Percentiles rank a stretch among this genome's conserved stretches.
phyloP scores from a whole-genome alignment of 2,797 vertebrate genomes.

The Scleropages formosus region DNA sequence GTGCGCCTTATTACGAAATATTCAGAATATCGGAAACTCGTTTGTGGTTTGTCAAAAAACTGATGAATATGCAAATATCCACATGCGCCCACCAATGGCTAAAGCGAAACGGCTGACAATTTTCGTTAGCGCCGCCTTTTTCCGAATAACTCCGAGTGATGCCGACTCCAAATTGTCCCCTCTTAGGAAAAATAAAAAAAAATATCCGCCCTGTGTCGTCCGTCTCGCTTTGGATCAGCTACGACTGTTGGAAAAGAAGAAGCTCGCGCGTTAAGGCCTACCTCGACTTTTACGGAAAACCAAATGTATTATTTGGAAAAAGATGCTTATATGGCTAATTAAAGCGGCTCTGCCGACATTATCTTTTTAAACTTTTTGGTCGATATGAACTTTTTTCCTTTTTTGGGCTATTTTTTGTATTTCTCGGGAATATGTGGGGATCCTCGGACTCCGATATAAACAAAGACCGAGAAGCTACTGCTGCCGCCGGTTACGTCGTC shows the following conservation, averaged over 20 bases:
- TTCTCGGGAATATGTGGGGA: slow-evolving; percentile 62
- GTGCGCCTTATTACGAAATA: slow-evolving; percentile 14
- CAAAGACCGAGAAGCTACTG: slow-evolving; percentile 38
- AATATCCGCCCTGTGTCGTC: slow-evolving; percentile 63
- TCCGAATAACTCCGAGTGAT: slow-evolving; percentile 69
- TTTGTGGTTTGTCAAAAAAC: slow-evolving; percentile 49
- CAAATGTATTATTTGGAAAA: slow-evolving; percentile 38
- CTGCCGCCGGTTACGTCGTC: slow-evolving; percentile 43
- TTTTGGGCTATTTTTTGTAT: slow-evolving; percentile 41
- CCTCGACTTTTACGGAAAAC: slow-evolving; percentile 42
- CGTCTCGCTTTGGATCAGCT: slow-evolving; percentile 75
- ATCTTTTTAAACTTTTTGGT: slow-evolving; percentile 37
- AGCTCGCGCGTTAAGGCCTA: slow-evolving; percentile 72
- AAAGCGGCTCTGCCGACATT: slow-evolving; percentile 39
- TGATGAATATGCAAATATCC: slow-evolving; percentile 57
- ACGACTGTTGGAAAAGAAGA: slow-evolving; percentile 73
- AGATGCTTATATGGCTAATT: slow-evolving; percentile 33
- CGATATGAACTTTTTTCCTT: slow-evolving; percentile 1
- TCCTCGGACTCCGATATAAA: slow-evolving; percentile 65
- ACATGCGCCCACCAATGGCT: slow-evolving; percentile 51
- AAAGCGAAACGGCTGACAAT: slow-evolving; percentile 40
- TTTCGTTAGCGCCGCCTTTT: slow-evolving; percentile 64
- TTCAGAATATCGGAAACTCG: slow-evolving; percentile 49
- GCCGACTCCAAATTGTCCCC: slow-evolving; percentile 69
- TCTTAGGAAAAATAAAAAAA: slow-evolving; percentile 80